Percentiles rank a stretch among this genome's conserved stretches.
These are phyloP conservation scores for Pseudococcus jackbeardsleyi DNA, from an alignment of 2,888 invertebrate genomes.

Conservation along the genomic window DNA sequence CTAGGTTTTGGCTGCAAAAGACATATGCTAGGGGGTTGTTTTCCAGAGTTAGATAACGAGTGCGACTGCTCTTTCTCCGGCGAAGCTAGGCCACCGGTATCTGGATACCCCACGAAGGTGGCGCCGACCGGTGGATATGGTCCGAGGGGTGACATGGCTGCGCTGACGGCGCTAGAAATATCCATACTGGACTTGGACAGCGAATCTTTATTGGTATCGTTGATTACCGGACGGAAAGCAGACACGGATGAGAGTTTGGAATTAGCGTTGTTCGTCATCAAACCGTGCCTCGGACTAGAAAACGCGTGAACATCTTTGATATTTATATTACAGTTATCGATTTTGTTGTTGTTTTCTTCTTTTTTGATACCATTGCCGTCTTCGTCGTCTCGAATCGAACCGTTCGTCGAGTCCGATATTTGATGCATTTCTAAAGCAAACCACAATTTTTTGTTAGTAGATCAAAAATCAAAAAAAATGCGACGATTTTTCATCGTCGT, in stretches of 20 bases:
- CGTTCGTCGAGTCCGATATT: conserved; percentile 74
- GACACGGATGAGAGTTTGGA: conserved; percentile 70
- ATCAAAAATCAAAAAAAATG: conserved; percentile 81
- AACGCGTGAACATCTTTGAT: conserved; percentile 64
- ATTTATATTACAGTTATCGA: conserved; percentile 62
- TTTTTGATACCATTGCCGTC: conserved; percentile 65
- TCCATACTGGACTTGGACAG: conserved; percentile 68
- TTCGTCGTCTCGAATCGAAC: not conserved
- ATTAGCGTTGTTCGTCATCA: conserved; percentile 17
- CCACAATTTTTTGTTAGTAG: conserved; percentile 81
- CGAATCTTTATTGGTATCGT: conserved; percentile 68
- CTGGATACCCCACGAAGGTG: conserved; percentile 79
- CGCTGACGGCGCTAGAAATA: conserved; percentile 67
- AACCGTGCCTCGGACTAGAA: conserved; percentile 30
- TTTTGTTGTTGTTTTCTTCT: conserved; percentile 67
- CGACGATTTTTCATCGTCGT: conserved; percentile 65
- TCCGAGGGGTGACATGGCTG: conserved; percentile 71
- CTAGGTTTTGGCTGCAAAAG: conserved; percentile 70
- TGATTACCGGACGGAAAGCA: conserved; percentile 82
- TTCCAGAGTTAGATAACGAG: conserved; percentile 63
- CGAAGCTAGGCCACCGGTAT: conserved; percentile 60
- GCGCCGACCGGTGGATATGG: conserved; percentile 78
- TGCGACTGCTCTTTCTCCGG: conserved; percentile 60
- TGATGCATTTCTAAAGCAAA: conserved; percentile 81
- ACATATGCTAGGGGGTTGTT: conserved; percentile 69